phyloP scores from a whole-genome alignment of 2,113 vertebrate species.

The Micronisus gabar region DNA sequence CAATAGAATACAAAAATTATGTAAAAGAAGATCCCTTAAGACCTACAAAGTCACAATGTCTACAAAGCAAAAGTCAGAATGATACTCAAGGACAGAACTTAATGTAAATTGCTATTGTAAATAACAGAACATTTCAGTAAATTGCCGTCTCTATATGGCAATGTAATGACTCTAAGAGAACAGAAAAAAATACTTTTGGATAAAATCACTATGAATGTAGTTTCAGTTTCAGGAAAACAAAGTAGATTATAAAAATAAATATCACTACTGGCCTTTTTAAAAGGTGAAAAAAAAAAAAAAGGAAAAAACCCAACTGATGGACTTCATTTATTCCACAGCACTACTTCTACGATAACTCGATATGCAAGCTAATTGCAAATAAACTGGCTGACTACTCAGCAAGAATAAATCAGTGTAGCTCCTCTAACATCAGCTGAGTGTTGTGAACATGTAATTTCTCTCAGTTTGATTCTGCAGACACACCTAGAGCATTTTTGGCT shows the following conservation, averaged over 20 bases:
- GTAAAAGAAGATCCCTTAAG: neutral
- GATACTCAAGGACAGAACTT: neutral
- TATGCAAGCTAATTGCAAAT: neutral
- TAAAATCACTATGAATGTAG: neutral
- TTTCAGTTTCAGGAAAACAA: neutral
- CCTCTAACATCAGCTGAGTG: neutral
- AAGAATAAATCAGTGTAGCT: neutral
- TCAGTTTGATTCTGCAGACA: neutral
- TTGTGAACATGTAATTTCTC: neutral
- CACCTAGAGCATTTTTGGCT: neutral
- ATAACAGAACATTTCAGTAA: neutral
- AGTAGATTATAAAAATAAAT: neutral
- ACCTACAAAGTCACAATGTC: neutral
- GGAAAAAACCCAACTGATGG: neutral
- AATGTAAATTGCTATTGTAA: neutral
- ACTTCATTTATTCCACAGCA: neutral
- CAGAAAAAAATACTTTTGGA: neutral
- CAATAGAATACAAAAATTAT: neutral
- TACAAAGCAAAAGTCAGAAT: neutral
- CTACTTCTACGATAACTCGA: neutral
- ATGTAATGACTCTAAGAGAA: neutral
- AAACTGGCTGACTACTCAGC: neutral
- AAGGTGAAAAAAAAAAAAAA: accelerated
- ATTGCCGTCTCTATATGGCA: neutral
- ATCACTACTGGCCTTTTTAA: neutral